Evolutionary conservation across 2,797 vertebrate species (phyloP), one percentile per base, ranked within the genome.

Genomic region (Odontamblyopus rebecca): DNA sequence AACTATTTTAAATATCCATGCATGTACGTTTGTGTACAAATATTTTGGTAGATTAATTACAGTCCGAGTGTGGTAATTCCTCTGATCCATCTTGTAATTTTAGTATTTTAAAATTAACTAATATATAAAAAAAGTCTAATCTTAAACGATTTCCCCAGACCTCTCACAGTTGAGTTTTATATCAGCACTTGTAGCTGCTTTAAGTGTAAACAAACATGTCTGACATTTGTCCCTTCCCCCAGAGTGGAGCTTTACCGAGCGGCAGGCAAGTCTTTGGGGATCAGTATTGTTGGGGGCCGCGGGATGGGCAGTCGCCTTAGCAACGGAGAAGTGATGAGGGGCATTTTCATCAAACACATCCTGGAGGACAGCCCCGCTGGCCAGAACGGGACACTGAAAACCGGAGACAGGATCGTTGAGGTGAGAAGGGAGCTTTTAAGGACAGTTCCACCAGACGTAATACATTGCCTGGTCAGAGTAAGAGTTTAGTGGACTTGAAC

Each of bases 311-410:
- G 97, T 85, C 96, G 97, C 1, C 92, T 99, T 62, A 98, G 93
- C 92, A 98, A 95, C 0, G 98, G 98, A 15, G 98, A 99, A 91
- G 95, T 99, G 82, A 98, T 99, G 97, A 95, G 98, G 81, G 98
- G 97, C 60, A 98, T 99, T 90, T 99, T 99, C 82, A 97, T 99
- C 88, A 99, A 99, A 71, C 98, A 99, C 69, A 96, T 99, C 83
- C 92, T 99, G 70, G 96, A 97, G 82, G 98, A 99, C 85, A 99
- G 97, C 82, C 98, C 98, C 6, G 98, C 98, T 0, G 97, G 97
- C 79, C 96, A 93, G 89, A 96, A 97, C 5, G 94, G 96, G 84
- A 98, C 97, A 0, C 90, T 99, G 83, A 98, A 97, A 89, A 96
- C 97, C 0, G 98, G 98, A 79, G 98, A 99, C 93, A 93, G 98